Percentiles rank a stretch among this genome's conserved stretches.
Evolutionary conservation across 2,888 invertebrate species (phyloP).

Genomic region (Pandemis heparana): DNA sequence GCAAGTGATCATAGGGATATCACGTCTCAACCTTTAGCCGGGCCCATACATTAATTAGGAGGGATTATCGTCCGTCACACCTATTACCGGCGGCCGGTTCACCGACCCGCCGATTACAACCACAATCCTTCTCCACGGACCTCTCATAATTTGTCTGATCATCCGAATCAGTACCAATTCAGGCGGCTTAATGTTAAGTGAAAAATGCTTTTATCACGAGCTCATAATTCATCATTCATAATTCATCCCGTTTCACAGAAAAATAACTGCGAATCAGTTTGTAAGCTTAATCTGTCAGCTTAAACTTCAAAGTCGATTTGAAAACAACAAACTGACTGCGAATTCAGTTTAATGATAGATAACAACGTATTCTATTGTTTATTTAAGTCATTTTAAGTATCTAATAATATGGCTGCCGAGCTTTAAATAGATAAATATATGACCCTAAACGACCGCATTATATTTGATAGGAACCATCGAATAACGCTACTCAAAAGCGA

Average conservation of each 20-base stretch:
- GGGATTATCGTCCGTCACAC: slow-evolving; percentile 44
- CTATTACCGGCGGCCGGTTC: slow-evolving; percentile 38
- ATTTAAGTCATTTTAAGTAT: neutral
- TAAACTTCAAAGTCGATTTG: slow-evolving; percentile 2
- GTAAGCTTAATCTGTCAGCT: neutral
- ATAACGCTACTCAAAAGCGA: slow-evolving; percentile 32
- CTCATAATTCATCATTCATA: slow-evolving; percentile 3
- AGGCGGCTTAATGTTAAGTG: slow-evolving; percentile 32
- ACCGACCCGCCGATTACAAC: slow-evolving; percentile 33
- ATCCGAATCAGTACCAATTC: slow-evolving; percentile 41
- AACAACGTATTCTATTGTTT: no score
- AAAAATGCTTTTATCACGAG: slow-evolving; percentile 20
- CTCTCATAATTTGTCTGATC: slow-evolving; percentile 41
- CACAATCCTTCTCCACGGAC: slow-evolving; percentile 38
- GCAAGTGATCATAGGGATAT: slow-evolving; percentile 41
- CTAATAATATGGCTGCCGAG: neutral
- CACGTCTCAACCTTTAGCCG: slow-evolving; percentile 39
- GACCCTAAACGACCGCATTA: neutral
- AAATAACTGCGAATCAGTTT: neutral
- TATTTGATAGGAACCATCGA: slow-evolving; percentile 24
- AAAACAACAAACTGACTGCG: neutral
- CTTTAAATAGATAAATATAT: neutral
- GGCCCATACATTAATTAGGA: slow-evolving; percentile 44
- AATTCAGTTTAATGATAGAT: no score
- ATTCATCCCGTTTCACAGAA: neutral